phyloP scores from a whole-genome alignment of 2,797 vertebrate genomes.

The Hafferia zeledoni region DNA sequence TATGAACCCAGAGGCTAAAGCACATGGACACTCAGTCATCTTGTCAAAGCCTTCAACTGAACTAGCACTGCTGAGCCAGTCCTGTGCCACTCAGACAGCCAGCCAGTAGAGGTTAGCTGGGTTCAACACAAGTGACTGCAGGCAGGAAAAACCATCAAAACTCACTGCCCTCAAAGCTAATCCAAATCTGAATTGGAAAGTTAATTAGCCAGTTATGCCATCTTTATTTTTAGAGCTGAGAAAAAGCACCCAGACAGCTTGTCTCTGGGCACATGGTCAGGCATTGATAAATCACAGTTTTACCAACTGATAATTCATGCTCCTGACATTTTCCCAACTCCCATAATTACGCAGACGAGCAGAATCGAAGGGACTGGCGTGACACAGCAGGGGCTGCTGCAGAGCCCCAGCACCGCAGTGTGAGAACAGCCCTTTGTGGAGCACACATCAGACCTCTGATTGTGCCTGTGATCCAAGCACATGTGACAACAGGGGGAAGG shows the following conservation, averaged over 20 bases:
- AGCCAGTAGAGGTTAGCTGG: conserved; percentile 18
- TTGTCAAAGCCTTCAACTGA: neutral
- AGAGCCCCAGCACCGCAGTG: neutral
- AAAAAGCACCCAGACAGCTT: conserved; percentile 27
- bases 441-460: conserved; percentile 23
- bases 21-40: neutral
- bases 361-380: conserved; percentile 35
- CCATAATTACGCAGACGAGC: neutral
- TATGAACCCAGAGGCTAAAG: neutral
- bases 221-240: conserved; percentile 63
- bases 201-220: conserved; percentile 51
- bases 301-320: conserved; percentile 33
- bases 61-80: neutral
- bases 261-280: neutral
- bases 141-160: conserved; percentile 47
- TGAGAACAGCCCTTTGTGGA: conserved; percentile 60
- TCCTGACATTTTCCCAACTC: conserved; percentile 38
- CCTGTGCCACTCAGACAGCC: neutral
- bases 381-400: conserved; percentile 61
- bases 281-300: conserved; percentile 47
- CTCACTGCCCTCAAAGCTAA: conserved; percentile 39
- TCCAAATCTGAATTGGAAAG: neutral
- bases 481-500: conserved; percentile 67
- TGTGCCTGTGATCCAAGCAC: conserved; percentile 49
- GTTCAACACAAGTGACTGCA: conserved; percentile 40